Base-by-base conservation (phyloP, 2,888 invertebrate genomes). In the Cosmorhoe ocellata region DNA sequence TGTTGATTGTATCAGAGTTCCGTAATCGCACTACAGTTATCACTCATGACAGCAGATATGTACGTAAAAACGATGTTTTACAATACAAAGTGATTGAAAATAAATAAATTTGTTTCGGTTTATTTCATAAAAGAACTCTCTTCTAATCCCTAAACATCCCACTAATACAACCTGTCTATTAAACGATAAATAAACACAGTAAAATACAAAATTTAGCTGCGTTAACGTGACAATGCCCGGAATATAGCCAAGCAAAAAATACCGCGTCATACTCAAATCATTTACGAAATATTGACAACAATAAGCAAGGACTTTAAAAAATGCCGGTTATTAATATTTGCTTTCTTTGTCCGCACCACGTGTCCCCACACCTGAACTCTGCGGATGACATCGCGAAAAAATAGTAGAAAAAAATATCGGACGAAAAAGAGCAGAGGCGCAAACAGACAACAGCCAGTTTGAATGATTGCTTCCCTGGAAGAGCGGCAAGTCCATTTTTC, bases 401-500 rank as follows among this genome's bases (percentile, higher is more conserved):
- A 82, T 77, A 71, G 76, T 76, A 76, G 82, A 81, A 84, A 81
- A 82, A 80, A 74, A 76, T 44, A 48, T 77, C 68, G 74, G 76
- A 73, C 78, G 84, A 82, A 88, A 87, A 88, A 87, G 88, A 88
- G 87, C 87, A 85, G 68, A 85, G 84, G 86, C 87, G 78, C 80
- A 85, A 87, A 83, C 88, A 90, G 88, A 90, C 90, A 90, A 88
- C 89, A 82, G 82, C 71, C 85, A 79, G 89, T 89, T 88, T 90
- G 90, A 90, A 90, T 90, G 90, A 90, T 90, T 87, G 89, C 87
- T 89, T 89, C 88, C 80, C 89, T 82, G 86, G 82, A 88, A 89
- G 88, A 87, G 89, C 84, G 88, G 86, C 84, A 84, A 88, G 90
- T 90, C 90, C 90, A 90, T 90, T 90, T 90, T 90, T 90, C 90